Conservation (phyloP, 2,797 vertebrate species). For the Xiphorhynchus erythropygius region DNA sequence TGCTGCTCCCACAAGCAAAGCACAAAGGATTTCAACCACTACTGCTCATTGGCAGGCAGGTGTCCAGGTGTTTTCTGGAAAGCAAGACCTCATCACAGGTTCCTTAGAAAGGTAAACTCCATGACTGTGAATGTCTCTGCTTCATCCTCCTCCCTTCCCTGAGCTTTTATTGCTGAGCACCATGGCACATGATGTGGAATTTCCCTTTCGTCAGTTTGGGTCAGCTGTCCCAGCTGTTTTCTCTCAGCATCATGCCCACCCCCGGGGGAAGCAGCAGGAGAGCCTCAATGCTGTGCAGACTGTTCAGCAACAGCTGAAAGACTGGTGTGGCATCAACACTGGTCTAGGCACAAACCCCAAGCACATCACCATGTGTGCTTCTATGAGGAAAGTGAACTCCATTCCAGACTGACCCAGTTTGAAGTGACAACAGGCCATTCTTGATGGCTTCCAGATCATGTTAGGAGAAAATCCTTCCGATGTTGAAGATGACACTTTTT, state of each 20-base stretch:
- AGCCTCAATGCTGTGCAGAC: background rate
- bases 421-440: background rate
- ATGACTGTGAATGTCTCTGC: background rate
- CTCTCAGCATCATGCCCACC: rapidly evolving
- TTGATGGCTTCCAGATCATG: background rate
- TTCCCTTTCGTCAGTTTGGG: background rate
- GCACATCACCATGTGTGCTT: rapidly evolving
- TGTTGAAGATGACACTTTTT: background rate
- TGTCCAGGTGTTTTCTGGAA: background rate
- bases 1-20: background rate
- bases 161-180: background rate
- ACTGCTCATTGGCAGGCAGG: background rate
- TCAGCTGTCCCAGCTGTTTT: background rate
- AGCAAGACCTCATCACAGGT: background rate
- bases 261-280: rapidly evolving
- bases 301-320: background rate
- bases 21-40: background rate
- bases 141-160: background rate
- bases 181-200: background rate
- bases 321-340: rapidly evolving
- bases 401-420: background rate
- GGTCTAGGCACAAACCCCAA: background rate
- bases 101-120: background rate
- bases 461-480: background rate
- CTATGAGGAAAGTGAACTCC: background rate